These are phyloP conservation scores for Dendroctonus ponderosae DNA, from an alignment of 1,140 invertebrate species.

Conservation along the genomic window DNA sequence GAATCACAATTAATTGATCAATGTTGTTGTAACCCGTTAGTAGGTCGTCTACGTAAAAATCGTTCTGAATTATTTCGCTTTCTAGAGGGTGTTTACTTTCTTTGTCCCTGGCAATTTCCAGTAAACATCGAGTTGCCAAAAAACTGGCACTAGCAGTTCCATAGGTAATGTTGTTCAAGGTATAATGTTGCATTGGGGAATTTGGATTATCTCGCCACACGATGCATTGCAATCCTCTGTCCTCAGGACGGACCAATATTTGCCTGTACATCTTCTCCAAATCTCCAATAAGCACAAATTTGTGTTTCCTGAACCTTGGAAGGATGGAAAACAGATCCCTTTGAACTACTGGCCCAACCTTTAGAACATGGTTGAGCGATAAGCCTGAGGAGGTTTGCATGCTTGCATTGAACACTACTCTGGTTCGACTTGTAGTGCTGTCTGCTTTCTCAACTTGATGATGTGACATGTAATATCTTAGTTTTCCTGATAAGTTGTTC, in stretches of 20 bases:
- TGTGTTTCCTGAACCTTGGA: slow-evolving; percentile 40
- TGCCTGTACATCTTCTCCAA: slow-evolving; percentile 51
- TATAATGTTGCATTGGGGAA: slow-evolving; percentile 35
- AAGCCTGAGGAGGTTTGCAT: slow-evolving; percentile 25
- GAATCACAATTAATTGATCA: slow-evolving; percentile 23
- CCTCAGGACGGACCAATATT: slow-evolving; percentile 39
- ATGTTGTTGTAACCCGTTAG: slow-evolving; percentile 44
- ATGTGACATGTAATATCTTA: slow-evolving; percentile 50
- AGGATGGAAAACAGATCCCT: slow-evolving; percentile 43
- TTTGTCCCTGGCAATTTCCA: slow-evolving; percentile 42
- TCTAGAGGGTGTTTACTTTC: slow-evolving; percentile 34
- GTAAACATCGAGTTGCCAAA: slow-evolving; percentile 43
- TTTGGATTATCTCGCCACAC: slow-evolving; percentile 42
- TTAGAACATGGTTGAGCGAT: slow-evolving; percentile 42
- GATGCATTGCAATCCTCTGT: slow-evolving; percentile 46
- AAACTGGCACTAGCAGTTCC: slow-evolving; percentile 46
- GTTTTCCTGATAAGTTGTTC: not conserved
- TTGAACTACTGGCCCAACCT: slow-evolving; percentile 43
- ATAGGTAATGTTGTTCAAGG: slow-evolving; percentile 44
- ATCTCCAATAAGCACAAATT: slow-evolving; percentile 46
- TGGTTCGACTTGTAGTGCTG: slow-evolving; percentile 41
- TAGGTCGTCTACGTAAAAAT: slow-evolving; percentile 54
- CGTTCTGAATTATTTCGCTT: slow-evolving; percentile 40
- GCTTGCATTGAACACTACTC: slow-evolving; percentile 49
- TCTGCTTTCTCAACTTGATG: slow-evolving; percentile 47